Conservation (phyloP, 2,888 invertebrate genomes). For the Heliconius ismenius region DNA sequence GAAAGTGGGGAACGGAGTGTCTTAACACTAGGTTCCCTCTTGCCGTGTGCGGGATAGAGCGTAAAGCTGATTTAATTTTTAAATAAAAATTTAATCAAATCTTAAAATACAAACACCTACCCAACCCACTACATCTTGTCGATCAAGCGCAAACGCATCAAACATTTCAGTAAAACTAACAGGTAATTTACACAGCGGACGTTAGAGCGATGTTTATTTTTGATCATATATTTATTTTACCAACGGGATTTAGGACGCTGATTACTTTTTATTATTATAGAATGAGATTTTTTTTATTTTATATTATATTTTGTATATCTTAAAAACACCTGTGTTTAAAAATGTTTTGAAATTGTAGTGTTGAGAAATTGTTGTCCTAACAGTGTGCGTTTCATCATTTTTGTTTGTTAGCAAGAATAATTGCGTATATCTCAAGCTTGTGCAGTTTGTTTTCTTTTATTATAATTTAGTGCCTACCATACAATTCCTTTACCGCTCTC, state of each 20-base stretch:
- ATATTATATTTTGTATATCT: constrained; percentile 22
- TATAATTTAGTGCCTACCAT: neutral
- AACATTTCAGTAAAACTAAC: constrained; percentile 76
- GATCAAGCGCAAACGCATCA: constrained; percentile 74
- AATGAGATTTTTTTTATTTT: constrained; percentile 37
- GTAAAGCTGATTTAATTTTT: no score
- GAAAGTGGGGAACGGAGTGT: no score
- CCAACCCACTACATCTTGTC: constrained; percentile 52
- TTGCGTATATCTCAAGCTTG: neutral
- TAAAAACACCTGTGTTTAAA: constrained; percentile 45
- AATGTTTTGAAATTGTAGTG: constrained; percentile 40
- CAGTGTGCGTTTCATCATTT: constrained; percentile 40
- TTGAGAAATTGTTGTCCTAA: constrained; percentile 43
- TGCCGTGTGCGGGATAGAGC: no score
- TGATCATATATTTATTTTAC: constrained; percentile 71
- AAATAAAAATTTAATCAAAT: no score
- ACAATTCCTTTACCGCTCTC: neutral
- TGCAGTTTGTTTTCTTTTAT: neutral
- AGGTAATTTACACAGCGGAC: constrained; percentile 71
- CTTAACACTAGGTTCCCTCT: no score
- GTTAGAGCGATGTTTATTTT: constrained; percentile 66
- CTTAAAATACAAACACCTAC: constrained; percentile 39
- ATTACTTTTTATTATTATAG: constrained; percentile 71
- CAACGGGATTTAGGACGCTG: constrained; percentile 55
- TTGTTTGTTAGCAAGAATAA: constrained; percentile 7